Percentiles rank a stretch among this genome's conserved stretches.
Conservation (phyloP, 2,113 vertebrate genomes). For the Pseudolaguvia tuberculata region DNA sequence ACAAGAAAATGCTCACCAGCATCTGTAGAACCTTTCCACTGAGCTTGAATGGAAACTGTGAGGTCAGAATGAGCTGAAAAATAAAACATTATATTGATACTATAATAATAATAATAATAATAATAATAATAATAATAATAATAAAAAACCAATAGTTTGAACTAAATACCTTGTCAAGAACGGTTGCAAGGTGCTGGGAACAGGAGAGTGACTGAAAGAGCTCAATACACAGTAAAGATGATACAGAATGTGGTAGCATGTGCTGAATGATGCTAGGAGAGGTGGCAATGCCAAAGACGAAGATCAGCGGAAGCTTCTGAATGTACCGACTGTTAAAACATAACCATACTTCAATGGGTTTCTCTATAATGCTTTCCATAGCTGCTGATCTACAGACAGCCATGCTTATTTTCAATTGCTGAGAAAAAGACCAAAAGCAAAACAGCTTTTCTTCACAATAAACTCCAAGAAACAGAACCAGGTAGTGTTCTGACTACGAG, state of each 20-base stretch:
- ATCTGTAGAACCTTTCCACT: constrained; percentile 85
- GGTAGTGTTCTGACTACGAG: too few relatives aligned
- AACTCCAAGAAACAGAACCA: too few relatives aligned
- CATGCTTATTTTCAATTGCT: too few relatives aligned
- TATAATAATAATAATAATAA: background rate
- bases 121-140: background rate
- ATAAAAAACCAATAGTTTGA: background rate
- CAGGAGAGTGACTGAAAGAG: constrained; percentile 92
- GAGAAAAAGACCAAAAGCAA: too few relatives aligned
- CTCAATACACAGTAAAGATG: constrained; percentile 89
- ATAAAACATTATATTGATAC: background rate
- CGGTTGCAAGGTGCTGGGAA: constrained; percentile 83
- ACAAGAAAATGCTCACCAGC: constrained; percentile 89
- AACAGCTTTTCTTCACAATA: too few relatives aligned
- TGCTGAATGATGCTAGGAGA: constrained; percentile 89
- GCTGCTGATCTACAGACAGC: too few relatives aligned
- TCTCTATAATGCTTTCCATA: too few relatives aligned
- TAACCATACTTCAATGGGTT: too few relatives aligned
- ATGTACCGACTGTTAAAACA: constrained; percentile 76
- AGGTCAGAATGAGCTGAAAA: constrained; percentile 80
- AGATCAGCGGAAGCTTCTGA: constrained; percentile 79
- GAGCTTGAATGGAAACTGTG: constrained; percentile 83
- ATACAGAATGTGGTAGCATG: constrained; percentile 88
- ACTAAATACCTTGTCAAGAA: constrained; percentile 84
- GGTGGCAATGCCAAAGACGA: constrained; percentile 93